A percentile compares a stretch with the other conserved stretches of the same genome.
phyloP scores from a whole-genome alignment of 92 coral and sea anemone species.

The Parazoanthus atlanticus region DNA sequence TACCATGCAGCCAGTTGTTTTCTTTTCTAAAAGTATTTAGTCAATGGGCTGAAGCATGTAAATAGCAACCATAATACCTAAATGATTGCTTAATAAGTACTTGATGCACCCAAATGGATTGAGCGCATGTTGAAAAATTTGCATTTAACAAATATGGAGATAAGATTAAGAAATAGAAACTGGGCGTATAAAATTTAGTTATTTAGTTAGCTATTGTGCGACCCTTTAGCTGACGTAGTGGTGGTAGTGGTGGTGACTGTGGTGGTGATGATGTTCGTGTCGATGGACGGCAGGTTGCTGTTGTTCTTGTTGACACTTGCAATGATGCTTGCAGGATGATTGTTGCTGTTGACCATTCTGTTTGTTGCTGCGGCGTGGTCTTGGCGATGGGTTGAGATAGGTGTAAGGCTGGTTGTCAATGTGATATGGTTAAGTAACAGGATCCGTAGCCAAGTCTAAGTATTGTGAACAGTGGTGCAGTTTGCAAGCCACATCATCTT shows the following conservation, averaged over 20 bases:
- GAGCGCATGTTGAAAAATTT: too few species aligned
- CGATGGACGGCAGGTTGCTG: constrained; percentile 70
- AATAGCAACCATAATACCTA: too few species aligned
- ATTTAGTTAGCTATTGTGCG: background rate
- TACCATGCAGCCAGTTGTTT: too few species aligned
- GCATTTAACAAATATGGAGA: background rate
- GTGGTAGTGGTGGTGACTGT: constrained; percentile 96
- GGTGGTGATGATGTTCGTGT: constrained; percentile 92
- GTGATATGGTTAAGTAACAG: constrained; percentile 86
- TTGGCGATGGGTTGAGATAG: constrained; percentile 73
- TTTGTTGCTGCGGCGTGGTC: constrained; percentile 66
- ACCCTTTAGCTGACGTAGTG: constrained; percentile 72
- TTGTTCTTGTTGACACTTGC: constrained; percentile 61
- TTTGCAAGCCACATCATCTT: constrained; percentile 57
- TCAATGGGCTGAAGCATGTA: too few species aligned
- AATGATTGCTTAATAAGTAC: too few species aligned
- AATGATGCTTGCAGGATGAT: constrained; percentile 64
- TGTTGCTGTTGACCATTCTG: constrained; percentile 60
- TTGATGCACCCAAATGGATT: too few species aligned
- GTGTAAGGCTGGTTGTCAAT: constrained; percentile 70
- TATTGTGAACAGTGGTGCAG: constrained; percentile 78
- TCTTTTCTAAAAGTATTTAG: too few species aligned
- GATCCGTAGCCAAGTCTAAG: constrained; percentile 89
- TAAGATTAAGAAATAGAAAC: background rate
- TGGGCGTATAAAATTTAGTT: background rate